phyloP scores from a whole-genome alignment of 2,113 vertebrate species.

The Myodes glareolus region DNA sequence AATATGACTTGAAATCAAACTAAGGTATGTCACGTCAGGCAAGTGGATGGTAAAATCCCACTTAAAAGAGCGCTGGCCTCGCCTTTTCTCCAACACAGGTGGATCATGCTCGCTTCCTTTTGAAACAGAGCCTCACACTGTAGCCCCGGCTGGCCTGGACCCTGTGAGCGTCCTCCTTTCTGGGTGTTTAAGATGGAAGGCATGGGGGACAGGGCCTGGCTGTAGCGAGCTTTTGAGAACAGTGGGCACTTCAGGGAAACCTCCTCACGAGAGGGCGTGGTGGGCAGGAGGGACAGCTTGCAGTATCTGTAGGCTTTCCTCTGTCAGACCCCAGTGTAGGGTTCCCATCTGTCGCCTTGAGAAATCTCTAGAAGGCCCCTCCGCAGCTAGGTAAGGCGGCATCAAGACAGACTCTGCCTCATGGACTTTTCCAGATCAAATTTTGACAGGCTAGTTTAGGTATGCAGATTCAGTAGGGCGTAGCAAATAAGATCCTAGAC shows the following conservation, averaged over 20 bases:
- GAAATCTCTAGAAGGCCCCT: neutral
- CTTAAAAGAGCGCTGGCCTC: neutral
- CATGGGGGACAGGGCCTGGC: no score
- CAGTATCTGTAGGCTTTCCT: fast-evolving
- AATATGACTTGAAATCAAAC: neutral
- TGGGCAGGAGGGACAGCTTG: fast-evolving
- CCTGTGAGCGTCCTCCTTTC: neutral
- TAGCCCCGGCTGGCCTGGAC: neutral
- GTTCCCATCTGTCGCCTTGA: fast-evolving
- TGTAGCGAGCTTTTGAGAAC: no score
- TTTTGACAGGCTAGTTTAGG: neutral
- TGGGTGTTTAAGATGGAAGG: neutral
- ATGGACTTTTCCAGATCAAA: neutral
- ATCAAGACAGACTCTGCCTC: fast-evolving
- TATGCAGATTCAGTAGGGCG: neutral
- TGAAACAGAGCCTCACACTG: neutral
- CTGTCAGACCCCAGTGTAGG: neutral
- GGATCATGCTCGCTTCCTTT: neutral
- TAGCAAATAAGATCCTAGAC: neutral
- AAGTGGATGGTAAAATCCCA: neutral
- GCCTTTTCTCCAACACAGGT: neutral
- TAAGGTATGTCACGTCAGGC: neutral
- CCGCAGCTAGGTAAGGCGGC: fast-evolving
- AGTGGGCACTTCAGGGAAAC: no score
- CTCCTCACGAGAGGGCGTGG: neutral